Conservation (phyloP, 2,113 vertebrate genomes). For the Irena cyanogastra region DNA sequence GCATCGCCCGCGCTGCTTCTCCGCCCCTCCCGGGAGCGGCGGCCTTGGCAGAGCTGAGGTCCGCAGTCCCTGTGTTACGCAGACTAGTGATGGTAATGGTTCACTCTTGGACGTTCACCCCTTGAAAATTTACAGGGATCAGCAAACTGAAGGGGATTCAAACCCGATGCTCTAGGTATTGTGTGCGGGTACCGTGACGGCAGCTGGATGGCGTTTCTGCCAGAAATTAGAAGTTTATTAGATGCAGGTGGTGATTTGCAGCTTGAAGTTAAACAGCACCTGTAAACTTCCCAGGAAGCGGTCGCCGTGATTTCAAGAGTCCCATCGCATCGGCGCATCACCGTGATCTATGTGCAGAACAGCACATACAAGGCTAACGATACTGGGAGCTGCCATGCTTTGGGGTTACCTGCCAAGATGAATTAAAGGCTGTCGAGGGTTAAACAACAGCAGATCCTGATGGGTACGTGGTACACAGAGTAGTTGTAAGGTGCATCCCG, state of each 20-base stretch:
- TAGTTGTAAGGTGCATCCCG: background rate
- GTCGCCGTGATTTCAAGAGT: too few species aligned
- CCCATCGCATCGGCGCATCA: rapidly evolving
- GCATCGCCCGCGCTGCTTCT: background rate
- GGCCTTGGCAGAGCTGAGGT: background rate
- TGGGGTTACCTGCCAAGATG: background rate
- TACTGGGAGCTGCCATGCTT: rapidly evolving
- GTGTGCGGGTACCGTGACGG: rapidly evolving
- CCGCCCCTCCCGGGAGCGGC: rapidly evolving
- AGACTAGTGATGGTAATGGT: rapidly evolving
- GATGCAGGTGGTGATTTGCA: background rate
- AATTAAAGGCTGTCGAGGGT: background rate
- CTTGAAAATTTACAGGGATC: rapidly evolving
- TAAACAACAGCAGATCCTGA: background rate
- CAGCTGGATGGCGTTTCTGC: background rate
- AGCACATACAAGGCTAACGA: rapidly evolving
- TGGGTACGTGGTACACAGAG: background rate
- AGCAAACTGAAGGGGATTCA: background rate
- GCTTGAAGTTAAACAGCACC: background rate
- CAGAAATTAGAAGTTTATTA: background rate
- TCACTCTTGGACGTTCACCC: rapidly evolving
- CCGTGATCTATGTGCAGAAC: rapidly evolving
- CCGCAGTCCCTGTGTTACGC: rapidly evolving
- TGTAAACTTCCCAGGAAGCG: rapidly evolving
- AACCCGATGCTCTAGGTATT: background rate